phyloP scores from a whole-genome alignment of 2,888 invertebrate species.

The Kryphioiulus occultus region DNA sequence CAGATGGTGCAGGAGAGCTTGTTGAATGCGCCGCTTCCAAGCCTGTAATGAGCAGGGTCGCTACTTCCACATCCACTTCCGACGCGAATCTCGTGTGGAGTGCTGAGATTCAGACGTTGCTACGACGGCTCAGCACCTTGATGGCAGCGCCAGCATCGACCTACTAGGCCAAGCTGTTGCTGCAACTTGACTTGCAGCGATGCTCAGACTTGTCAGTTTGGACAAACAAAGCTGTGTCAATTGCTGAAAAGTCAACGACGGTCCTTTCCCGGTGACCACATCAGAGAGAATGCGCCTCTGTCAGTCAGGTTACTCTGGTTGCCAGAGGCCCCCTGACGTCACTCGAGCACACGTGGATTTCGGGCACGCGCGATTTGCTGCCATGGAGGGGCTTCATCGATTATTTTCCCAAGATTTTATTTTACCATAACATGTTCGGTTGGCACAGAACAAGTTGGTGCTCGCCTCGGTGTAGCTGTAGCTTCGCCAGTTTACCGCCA shows the following conservation, averaged over 20 bases:
- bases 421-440: background rate
- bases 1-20: background rate
- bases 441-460: background rate
- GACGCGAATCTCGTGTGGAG: background rate
- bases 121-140: background rate
- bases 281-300: background rate
- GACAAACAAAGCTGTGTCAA: too few relatives aligned
- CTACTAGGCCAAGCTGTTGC: background rate
- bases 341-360: background rate
- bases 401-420: constrained; percentile 2
- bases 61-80: background rate
- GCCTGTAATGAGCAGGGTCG: background rate
- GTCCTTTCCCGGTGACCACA: background rate
- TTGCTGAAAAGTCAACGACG: too few relatives aligned
- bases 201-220: background rate
- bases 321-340: background rate
- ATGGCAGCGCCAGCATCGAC: background rate
- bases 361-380: constrained; percentile 15
- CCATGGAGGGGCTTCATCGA: constrained; percentile 4
- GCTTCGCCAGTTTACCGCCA: background rate
- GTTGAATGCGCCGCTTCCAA: background rate
- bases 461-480: background rate
- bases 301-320: background rate
- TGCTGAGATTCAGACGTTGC: background rate
- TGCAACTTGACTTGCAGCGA: background rate